Conservation (phyloP, 2,888 invertebrate genomes). For the Drosophila rellima region DNA sequence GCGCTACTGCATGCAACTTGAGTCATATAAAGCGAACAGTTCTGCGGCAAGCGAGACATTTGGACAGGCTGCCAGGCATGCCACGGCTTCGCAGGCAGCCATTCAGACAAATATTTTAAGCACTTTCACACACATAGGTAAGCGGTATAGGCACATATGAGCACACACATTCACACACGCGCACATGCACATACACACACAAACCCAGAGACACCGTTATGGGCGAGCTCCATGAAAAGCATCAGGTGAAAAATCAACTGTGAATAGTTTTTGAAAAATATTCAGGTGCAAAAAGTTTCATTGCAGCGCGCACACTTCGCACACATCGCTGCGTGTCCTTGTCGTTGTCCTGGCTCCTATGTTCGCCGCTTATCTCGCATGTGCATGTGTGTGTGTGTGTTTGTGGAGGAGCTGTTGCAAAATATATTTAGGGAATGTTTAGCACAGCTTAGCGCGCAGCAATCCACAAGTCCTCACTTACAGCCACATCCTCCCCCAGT, state of each 20-base stretch:
- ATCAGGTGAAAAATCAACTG: constrained; percentile 83
- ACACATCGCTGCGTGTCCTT: constrained; percentile 36
- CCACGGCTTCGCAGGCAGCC: constrained; percentile 47
- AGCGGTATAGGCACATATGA: constrained; percentile 37
- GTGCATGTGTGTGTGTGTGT: constrained; percentile 16
- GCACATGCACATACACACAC: constrained; percentile 37
- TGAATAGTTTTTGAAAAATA: constrained; percentile 80
- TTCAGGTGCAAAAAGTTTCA: constrained; percentile 81
- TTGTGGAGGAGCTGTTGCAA: constrained; percentile 68
- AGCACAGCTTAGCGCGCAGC: constrained; percentile 75
- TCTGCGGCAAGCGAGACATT: constrained; percentile 25
- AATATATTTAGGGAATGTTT: constrained; percentile 81
- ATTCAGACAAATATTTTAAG: constrained; percentile 76
- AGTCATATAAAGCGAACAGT: constrained; percentile 47
- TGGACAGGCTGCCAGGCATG: constrained; percentile 13
- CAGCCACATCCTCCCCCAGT: neutral
- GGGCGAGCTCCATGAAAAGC: constrained; percentile 60
- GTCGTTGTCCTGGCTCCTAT: constrained; percentile 43
- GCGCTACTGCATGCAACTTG: constrained; percentile 54
- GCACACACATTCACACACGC: constrained; percentile 45
- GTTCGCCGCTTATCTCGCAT: constrained; percentile 66
- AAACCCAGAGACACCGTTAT: constrained; percentile 9
- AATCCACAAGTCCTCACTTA: constrained; percentile 30
- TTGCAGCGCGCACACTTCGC: constrained; percentile 52
- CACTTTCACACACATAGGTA: constrained; percentile 46